These are phyloP conservation scores for Ophonus ardosiacus DNA, from an alignment of 2,888 invertebrate genomes.

Conservation along the genomic window DNA sequence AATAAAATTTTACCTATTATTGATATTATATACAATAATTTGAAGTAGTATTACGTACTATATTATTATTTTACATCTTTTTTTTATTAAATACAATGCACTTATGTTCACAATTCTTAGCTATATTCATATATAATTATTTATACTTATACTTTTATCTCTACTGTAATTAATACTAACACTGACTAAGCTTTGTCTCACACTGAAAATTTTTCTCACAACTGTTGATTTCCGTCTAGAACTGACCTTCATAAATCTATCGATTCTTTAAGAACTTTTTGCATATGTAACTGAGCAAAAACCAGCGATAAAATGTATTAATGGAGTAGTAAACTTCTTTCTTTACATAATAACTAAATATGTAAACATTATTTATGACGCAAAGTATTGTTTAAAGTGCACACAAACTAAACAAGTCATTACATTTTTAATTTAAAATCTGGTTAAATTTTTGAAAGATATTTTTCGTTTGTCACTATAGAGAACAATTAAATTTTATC, in stretches of 20 bases:
- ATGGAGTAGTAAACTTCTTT: background rate
- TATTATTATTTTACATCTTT: too few relatives aligned
- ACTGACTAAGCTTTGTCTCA: too few relatives aligned
- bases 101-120: too few relatives aligned
- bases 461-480: too few relatives aligned
- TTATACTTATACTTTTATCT: background rate
- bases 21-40: background rate
- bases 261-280: slow-evolving; percentile 6
- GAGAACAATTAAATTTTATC: too few relatives aligned
- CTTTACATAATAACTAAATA: background rate
- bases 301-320: background rate
- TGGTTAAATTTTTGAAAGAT: background rate
- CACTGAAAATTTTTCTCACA: background rate
- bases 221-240: slow-evolving; percentile 2
- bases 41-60: too few relatives aligned
- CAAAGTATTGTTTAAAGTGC: background rate
- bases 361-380: background rate
- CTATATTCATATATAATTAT: too few relatives aligned
- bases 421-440: too few relatives aligned
- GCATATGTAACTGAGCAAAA: background rate
- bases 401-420: background rate
- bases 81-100: background rate
- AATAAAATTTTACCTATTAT: background rate
- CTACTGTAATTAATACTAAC: background rate
- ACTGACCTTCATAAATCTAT: slow-evolving; percentile 16